phyloP scores from a whole-genome alignment of 2,797 vertebrate species.

The Thripadectes ignobilis region DNA sequence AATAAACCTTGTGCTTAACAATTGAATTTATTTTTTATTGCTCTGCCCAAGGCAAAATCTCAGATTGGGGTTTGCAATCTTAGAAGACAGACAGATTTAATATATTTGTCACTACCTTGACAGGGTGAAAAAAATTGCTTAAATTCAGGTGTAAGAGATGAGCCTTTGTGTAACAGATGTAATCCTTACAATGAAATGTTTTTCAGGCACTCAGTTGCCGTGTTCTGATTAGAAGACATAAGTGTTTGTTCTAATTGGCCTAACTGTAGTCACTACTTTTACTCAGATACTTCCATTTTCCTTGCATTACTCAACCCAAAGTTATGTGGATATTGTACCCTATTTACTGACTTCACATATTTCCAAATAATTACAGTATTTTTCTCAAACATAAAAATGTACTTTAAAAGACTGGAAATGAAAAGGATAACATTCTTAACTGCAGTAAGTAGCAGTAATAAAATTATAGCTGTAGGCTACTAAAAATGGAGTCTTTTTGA shows the following conservation, averaged over 20 bases:
- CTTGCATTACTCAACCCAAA: not conserved
- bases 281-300: not conserved
- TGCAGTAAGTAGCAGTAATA: conserved; percentile 46
- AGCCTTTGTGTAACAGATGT: conserved; percentile 46
- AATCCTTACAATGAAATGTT: conserved; percentile 23
- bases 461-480: conserved; percentile 45
- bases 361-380: conserved; percentile 56
- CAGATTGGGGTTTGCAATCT: conserved; percentile 67
- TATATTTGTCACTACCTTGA: conserved; percentile 75
- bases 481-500: conserved; percentile 59
- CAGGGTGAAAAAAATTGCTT: conserved; percentile 60
- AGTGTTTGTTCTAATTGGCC: conserved; percentile 33
- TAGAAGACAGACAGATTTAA: conserved; percentile 76
- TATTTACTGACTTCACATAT: not conserved
- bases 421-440: conserved; percentile 26
- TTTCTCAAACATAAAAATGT: conserved; percentile 12
- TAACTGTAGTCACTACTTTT: not conserved
- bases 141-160: conserved; percentile 61
- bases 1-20: conserved; percentile 46
- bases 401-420: conserved; percentile 23
- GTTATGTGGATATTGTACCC: not conserved
- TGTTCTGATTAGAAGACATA: not conserved
- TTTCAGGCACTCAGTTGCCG: not conserved
- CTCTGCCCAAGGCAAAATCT: conserved; percentile 69
- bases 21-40: conserved; percentile 71